Percentiles rank a stretch among this genome's conserved stretches.
Evolutionary conservation across 2,113 vertebrate species (phyloP).

Genomic region (Nycticorax nycticorax): DNA sequence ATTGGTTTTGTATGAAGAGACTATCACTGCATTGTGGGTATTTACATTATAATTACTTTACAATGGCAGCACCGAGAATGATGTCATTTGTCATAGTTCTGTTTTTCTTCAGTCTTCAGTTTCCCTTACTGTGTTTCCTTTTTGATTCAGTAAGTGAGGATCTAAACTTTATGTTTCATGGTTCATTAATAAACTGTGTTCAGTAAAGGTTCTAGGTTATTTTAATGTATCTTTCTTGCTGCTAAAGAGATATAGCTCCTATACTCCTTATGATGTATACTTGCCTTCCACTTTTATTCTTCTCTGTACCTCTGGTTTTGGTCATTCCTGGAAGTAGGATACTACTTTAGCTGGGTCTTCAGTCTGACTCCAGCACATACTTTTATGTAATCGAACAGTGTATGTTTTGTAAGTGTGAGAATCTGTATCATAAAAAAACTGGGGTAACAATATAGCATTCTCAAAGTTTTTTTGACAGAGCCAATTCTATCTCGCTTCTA

Average conservation of each 20-base stretch:
- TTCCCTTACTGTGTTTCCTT: neutral
- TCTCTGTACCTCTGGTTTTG: neutral
- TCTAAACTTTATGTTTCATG: neutral
- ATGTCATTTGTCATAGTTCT: neutral
- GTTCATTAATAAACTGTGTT: neutral
- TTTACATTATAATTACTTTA: neutral
- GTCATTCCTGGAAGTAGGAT: neutral
- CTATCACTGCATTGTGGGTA: neutral
- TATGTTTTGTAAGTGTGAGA: neutral
- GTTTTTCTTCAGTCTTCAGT: neutral
- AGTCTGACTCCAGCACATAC: neutral
- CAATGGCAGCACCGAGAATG: neutral
- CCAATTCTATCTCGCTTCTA: neutral
- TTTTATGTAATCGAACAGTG: neutral
- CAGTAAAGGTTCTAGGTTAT: neutral
- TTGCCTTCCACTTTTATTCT: neutral
- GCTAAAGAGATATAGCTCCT: neutral
- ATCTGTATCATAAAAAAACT: rapidly evolving
- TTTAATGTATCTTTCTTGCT: neutral
- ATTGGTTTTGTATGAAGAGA: neutral
- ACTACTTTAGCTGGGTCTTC: neutral
- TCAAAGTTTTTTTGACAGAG: neutral
- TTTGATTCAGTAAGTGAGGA: neutral
- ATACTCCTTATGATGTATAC: neutral
- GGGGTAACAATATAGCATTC: neutral